Evolutionary conservation across 2,888 invertebrate species (phyloP).

Genomic region (Drosophila greeni): DNA sequence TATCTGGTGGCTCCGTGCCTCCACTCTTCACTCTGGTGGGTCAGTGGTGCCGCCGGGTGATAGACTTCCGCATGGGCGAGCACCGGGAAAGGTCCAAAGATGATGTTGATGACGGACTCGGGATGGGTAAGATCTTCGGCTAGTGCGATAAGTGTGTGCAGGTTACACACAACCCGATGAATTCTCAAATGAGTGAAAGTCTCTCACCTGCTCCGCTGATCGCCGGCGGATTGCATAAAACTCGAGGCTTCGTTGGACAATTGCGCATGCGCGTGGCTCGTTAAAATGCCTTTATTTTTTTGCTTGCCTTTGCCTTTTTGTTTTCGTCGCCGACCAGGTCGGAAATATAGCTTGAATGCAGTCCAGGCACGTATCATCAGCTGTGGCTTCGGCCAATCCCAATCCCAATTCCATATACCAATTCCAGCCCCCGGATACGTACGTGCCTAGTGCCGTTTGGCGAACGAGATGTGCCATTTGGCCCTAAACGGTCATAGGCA

Average conservation of each 20-base stretch:
- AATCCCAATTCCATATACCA: too few species aligned
- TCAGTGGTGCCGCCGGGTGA: constrained; percentile 9
- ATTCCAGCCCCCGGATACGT: constrained; percentile 16
- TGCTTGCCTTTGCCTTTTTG: too few species aligned
- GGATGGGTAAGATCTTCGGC: constrained; percentile 13
- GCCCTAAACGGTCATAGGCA: constrained; percentile 59
- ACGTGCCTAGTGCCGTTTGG: constrained; percentile 31
- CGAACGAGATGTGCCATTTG: constrained; percentile 50
- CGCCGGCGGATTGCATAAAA: constrained; percentile 38
- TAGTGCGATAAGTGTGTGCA: constrained; percentile 45
- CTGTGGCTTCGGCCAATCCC: background rate
- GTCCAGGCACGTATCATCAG: constrained; percentile 58
- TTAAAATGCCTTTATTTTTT: constrained; percentile 54
- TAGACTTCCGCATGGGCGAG: constrained; percentile 31
- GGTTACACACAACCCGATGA: constrained; percentile 53
- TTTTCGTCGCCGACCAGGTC: background rate
- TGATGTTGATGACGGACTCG: background rate
- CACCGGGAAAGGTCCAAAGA: constrained; percentile 2
- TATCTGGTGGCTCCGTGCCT: constrained; percentile 21
- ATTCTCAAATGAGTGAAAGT: constrained; percentile 71
- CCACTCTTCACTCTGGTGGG: background rate
- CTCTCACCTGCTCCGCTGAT: constrained; percentile 31
- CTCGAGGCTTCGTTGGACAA: constrained; percentile 64
- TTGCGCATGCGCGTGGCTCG: constrained; percentile 71
- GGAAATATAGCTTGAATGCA: constrained; percentile 46